Base-by-base conservation (phyloP, 2,888 invertebrate species). In the Agapetus fuscipes region DNA sequence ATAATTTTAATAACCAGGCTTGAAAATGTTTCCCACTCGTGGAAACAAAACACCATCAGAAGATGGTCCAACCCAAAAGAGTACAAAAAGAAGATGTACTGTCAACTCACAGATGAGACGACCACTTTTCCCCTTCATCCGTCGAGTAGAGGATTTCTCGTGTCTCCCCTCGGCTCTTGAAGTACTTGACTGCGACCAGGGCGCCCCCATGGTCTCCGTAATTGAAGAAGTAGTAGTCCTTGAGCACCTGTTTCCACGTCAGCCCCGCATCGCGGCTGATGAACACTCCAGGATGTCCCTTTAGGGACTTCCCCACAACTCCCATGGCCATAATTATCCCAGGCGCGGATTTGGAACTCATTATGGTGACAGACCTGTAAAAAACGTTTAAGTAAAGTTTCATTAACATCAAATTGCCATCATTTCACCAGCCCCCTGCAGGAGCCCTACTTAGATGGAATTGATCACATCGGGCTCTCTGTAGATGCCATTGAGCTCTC, bases 121-220 rank as follows among this genome's bases (percentile, higher is more conserved):
- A 70, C 90, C 90, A 93, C 12, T 74, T 79, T 55, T 81, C 77
- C 20, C 91, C 91, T 59, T 90, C 88, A 56, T 93, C 84, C 0
- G 79, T 81, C 0, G 93, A 91, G 58, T 89, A 93, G 49, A 82
- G 61, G 35, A 94, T 74, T 52, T 83, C 77, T 48, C 80, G 73
- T 0, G 90, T 90, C 57, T 84, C 82, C 1, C 82, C 83, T 36
- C 78, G 72, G 0, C 74, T 71, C 57, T 82, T 84, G 60, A 79
- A 86, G 56, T 83, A 85, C 53, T 82, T 82, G 0, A 89, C 87
- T 0, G 91, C 90, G 0, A 90, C 83, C 16, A 93, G 59, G 1
- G 93, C 71, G 13, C 90, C 91, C 0, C 93, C 93, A 56, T 91
- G 89, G 62, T 94, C 93, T 2, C 90, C 93, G 64, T 89, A 82